phyloP scores from a whole-genome alignment of 2,888 invertebrate species.

The Drosophila pegasa region DNA sequence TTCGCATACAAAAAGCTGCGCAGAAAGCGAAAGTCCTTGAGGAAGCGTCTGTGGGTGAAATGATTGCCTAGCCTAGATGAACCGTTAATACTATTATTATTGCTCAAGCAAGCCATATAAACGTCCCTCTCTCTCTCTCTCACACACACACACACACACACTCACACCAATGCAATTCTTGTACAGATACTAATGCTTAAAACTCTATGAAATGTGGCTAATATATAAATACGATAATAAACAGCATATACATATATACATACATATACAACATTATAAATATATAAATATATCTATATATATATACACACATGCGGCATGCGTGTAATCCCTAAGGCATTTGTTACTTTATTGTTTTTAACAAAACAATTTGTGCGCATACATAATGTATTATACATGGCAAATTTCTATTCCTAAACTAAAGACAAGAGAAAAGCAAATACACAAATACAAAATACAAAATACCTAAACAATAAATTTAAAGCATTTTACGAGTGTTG shows the following conservation, averaged over 20 bases:
- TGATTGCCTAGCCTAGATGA: constrained; percentile 7
- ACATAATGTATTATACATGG: constrained; percentile 58
- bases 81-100: constrained; percentile 2
- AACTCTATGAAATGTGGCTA: constrained; percentile 77
- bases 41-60: constrained; percentile 81
- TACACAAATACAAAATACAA: constrained; percentile 24
- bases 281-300: constrained; percentile 17
- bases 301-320: constrained; percentile 10
- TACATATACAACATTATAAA: constrained; percentile 26
- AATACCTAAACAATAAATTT: constrained; percentile 63
- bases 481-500: constrained; percentile 69
- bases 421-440: constrained; percentile 30
- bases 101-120: constrained; percentile 35
- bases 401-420: constrained; percentile 63
- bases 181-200: constrained; percentile 75
- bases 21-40: constrained; percentile 83
- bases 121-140: constrained; percentile 50
- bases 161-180: constrained; percentile 53
- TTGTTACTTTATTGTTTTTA: constrained; percentile 74
- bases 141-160: no score
- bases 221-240: constrained; percentile 66
- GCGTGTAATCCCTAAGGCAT: constrained; percentile 63
- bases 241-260: constrained; percentile 36
- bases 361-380: constrained; percentile 49
- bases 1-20: constrained; percentile 84